Evolutionary conservation across 2,888 invertebrate genomes (phyloP).

Genomic region (Lamellibrachia columna): DNA sequence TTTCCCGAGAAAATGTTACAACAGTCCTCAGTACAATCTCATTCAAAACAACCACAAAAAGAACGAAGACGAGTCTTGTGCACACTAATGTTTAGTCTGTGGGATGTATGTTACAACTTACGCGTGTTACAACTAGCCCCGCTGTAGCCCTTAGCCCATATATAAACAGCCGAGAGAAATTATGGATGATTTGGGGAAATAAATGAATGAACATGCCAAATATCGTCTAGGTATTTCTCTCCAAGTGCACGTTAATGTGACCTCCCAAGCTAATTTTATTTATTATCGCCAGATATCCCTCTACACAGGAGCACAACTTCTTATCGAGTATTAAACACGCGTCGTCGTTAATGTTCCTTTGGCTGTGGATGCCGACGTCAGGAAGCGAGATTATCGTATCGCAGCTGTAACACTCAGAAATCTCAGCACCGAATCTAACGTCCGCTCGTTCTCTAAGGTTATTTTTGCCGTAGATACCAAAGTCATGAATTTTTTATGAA

Average conservation of each 20-base stretch:
- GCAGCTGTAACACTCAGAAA: not conserved
- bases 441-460: no score
- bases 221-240: not conserved
- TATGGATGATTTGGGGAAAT: not conserved
- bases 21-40: no score
- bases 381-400: not conserved
- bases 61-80: no score
- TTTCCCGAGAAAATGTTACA: no score
- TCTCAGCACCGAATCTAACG: not conserved
- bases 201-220: not conserved
- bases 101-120: no score
- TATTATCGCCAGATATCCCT: not conserved
- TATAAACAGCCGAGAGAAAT: not conserved
- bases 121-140: no score
- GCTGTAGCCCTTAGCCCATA: no score
- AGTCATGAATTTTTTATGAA: no score
- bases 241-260: not conserved
- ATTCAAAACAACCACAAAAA: no score
- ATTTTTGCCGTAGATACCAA: no score
- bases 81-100: no score
- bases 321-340: not conserved
- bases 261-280: not conserved
- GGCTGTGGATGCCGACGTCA: not conserved
- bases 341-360: conserved; percentile 2
- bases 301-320: not conserved